Evolutionary conservation across 1,140 invertebrate species (phyloP), one percentile per base, ranked within the genome.

Genomic region (Sminthurides bifidus): DNA sequence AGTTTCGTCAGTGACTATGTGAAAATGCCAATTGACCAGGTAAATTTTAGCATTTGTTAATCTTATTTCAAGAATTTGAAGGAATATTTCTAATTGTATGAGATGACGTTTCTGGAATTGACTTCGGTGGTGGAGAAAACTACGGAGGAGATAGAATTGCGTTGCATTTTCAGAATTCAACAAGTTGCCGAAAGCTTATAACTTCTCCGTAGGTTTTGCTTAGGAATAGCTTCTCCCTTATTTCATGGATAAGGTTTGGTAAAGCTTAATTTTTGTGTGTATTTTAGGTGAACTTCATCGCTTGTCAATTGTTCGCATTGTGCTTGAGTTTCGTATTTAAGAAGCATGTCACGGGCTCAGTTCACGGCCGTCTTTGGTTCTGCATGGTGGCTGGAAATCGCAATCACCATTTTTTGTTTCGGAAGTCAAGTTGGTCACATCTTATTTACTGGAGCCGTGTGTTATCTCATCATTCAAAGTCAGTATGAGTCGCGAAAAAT

Each of bases 351-450:
- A 80, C 80, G 50, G 78, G 79, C 48, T 74, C 81, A 58, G 77
- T 76, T 41, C n/a, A n/a, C n/a, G 76, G 79, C 55, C 77, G 86
- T 65, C 84, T 89, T 73, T 74, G 75, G 50, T 83, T 84, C 67
- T 84, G 83, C 55, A 75, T 89, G 33, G 67, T 81, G 43, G 73
- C 85, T 68, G 87, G 87, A 46, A n/a, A 73, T 90, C 64, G 68
- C 77, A 54, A 79, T 89, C 66, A 83, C 84, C 58, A 87, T 85
- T 74, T 90, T 91, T 72, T 88, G 85, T 72, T 91, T 88, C 74
- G 87, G 88, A 73, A 80, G 78, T 80, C 85, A 79, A 81, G 79
- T 75, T 52, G 38, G 56, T 37, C 54, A 61, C 50, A 59, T 65
- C 58, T 8, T 56, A 56, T 31, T 58, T 35, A 52, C 59, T 15